Evolutionary conservation across 2,888 invertebrate genomes (phyloP).

Genomic region (Barypeithes pellucidus): DNA sequence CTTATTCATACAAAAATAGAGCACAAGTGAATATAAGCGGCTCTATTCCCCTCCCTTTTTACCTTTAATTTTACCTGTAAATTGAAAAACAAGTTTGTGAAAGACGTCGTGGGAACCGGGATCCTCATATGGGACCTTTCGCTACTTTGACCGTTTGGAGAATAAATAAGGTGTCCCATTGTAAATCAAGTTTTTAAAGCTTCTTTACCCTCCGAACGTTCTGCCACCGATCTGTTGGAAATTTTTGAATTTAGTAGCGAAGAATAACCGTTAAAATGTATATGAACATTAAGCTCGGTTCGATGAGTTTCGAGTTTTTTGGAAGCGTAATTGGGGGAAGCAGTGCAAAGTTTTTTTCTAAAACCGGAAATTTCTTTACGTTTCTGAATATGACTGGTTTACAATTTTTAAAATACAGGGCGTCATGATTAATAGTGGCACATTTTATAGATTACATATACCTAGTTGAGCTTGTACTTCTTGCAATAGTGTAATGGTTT

Average conservation of each 20-base stretch:
- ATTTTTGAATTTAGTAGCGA: conserved; percentile 52
- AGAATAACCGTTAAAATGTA: conserved; percentile 58
- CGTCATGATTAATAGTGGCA: too few species aligned
- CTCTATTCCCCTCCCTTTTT: conserved; percentile 29
- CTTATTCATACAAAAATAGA: conserved; percentile 31
- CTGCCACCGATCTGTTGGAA: conserved; percentile 57
- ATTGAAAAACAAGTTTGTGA: conserved; percentile 63
- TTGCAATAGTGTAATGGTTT: too few species aligned
- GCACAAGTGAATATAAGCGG: conserved; percentile 21
- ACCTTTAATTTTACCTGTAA: conserved; percentile 62
- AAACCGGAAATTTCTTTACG: background rate
- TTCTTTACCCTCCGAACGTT: conserved; percentile 56
- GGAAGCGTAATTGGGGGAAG: conserved; percentile 27
- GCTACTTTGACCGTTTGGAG: conserved; percentile 56
- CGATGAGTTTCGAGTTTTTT: conserved; percentile 57
- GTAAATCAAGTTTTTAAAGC: conserved; percentile 57
- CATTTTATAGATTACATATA: too few species aligned
- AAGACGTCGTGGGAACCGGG: conserved; percentile 60
- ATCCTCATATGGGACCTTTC: conserved; percentile 60
- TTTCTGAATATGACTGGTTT: too few species aligned
- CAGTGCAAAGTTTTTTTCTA: background rate
- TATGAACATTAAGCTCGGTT: conserved; percentile 56
- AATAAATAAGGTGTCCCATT: conserved; percentile 62
- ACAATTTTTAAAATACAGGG: too few species aligned
- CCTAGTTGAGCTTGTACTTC: too few species aligned